These are phyloP conservation scores for Acheta domesticus DNA, from an alignment of 2,888 invertebrate genomes.

Conservation along the genomic window DNA sequence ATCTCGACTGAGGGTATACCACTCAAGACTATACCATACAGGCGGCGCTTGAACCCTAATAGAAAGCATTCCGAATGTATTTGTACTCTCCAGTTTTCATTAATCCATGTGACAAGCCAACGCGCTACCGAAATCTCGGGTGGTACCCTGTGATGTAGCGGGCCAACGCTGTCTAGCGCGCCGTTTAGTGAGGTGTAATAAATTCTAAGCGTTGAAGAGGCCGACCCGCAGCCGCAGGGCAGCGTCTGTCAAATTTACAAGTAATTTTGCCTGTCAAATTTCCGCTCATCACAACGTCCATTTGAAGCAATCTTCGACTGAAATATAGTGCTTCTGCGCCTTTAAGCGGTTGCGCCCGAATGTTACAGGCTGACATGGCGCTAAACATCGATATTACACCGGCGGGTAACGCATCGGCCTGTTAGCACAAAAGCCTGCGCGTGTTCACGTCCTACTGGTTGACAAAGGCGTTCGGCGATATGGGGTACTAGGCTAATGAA, in stretches of 20 bases:
- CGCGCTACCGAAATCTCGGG: no score
- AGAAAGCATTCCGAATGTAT: no score
- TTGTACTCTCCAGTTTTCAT: no score
- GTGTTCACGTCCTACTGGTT: no score
- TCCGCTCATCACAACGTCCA: constrained; percentile 10
- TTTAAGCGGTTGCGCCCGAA: constrained; percentile 2
- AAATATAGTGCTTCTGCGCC: constrained; percentile 9
- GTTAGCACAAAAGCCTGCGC: neutral
- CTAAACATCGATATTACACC: neutral
- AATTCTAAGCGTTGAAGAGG: constrained; percentile 9
- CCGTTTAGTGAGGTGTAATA: neutral
- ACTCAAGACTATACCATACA: no score
- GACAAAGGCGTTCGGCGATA: no score
- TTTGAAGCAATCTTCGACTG: constrained; percentile 18
- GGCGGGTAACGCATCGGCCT: neutral
- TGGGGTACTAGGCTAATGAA: no score
- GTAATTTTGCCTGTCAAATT: constrained; percentile 18
- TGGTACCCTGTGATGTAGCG: neutral
- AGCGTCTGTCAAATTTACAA: constrained; percentile 18
- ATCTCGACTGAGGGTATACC: no score
- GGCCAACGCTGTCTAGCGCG: neutral
- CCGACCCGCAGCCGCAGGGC: neutral
- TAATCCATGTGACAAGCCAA: no score
- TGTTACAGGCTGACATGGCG: neutral
- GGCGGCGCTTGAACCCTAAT: no score